phyloP scores from a whole-genome alignment of 2,888 invertebrate species.

The Itoplectis maculator region DNA sequence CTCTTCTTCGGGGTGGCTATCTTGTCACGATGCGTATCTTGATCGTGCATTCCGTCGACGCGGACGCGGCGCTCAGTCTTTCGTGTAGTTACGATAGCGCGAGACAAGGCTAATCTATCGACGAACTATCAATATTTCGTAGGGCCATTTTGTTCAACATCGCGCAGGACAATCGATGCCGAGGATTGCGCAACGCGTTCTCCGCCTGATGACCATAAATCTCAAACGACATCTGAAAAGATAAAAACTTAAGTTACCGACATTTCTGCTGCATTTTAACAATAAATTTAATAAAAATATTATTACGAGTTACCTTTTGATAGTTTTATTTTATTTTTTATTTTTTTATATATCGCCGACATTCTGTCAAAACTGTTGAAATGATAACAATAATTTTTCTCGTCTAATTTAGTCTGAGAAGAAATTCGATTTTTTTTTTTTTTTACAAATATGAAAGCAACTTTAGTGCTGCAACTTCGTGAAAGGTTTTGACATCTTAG shows the following conservation, averaged over 20 bases:
- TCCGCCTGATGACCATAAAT: not conserved
- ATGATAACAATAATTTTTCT: too few relatives aligned
- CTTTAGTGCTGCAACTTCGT: too few relatives aligned
- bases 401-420: too few relatives aligned
- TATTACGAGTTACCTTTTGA: not conserved
- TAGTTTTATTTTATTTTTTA: too few relatives aligned
- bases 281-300: not conserved
- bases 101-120: constrained; percentile 48
- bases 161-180: constrained; percentile 39
- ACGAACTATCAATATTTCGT: constrained; percentile 50
- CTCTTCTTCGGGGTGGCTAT: constrained; percentile 78
- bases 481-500: too few relatives aligned
- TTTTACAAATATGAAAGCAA: too few relatives aligned
- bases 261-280: not conserved
- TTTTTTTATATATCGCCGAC: too few relatives aligned
- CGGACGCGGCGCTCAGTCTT: constrained; percentile 44
- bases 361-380: too few relatives aligned
- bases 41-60: constrained; percentile 66
- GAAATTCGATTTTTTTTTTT: too few relatives aligned
- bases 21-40: constrained; percentile 72
- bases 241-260: not conserved
- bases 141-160: constrained; percentile 32
- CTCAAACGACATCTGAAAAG: not conserved
- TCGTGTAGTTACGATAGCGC: constrained; percentile 16
- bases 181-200: not conserved